Conservation (phyloP, 2,888 invertebrate genomes). For the Eugnorisma glareosa region DNA sequence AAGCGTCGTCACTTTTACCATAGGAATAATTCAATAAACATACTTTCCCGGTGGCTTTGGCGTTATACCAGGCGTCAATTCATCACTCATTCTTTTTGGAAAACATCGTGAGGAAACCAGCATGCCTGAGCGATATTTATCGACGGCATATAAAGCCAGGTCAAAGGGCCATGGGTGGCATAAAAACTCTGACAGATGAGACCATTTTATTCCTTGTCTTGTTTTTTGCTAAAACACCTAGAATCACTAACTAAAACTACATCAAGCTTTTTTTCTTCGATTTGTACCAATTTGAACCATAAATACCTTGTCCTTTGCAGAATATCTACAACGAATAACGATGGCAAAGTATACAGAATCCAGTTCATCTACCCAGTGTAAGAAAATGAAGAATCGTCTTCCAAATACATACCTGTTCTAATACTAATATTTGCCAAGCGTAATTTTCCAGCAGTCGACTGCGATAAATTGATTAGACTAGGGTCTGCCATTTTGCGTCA, state of each 20-base stretch:
- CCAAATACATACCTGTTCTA: not conserved
- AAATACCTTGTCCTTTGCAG: conserved; percentile 47
- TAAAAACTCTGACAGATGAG: too few relatives aligned
- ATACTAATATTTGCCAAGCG: conserved; percentile 24
- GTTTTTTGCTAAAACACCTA: not conserved
- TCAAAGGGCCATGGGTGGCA: too few relatives aligned
- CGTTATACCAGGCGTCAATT: not conserved
- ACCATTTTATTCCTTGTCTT: not conserved
- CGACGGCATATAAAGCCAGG: too few relatives aligned
- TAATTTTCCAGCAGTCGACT: not conserved
- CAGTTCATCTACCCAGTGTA: conserved; percentile 49
- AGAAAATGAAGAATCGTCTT: conserved; percentile 28
- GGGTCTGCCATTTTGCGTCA: not conserved
- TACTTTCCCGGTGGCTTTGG: not conserved
- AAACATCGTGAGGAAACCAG: too few relatives aligned
- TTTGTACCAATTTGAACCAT: not conserved
- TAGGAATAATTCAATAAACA: not conserved
- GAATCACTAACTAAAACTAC: not conserved
- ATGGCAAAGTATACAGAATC: conserved; percentile 40
- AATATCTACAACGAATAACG: conserved; percentile 50
- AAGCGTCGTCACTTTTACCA: not conserved
- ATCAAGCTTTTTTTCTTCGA: not conserved
- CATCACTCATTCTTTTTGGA: too few relatives aligned
- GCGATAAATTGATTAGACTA: not conserved
- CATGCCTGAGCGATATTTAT: too few relatives aligned